Evolutionary conservation across 2,888 invertebrate species (phyloP).

Genomic region (Catonia carolina): DNA sequence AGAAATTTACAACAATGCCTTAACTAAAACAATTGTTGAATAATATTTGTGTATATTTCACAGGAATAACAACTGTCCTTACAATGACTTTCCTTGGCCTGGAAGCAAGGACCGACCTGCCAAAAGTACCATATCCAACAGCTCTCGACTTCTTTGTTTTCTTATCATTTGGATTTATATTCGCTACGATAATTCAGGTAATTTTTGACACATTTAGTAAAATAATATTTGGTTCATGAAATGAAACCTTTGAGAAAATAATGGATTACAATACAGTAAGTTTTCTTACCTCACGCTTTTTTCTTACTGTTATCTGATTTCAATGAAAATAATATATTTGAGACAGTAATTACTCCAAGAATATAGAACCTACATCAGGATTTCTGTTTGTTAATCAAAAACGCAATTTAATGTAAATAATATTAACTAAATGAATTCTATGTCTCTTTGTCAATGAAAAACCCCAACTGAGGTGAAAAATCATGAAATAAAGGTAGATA

Average conservation of each 20-base stretch:
- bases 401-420: too few species aligned
- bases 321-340: too few species aligned
- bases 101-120: slow-evolving; percentile 71
- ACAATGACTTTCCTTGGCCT: slow-evolving; percentile 79
- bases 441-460: too few species aligned
- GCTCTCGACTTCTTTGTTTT: slow-evolving; percentile 79
- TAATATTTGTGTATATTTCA: slow-evolving; percentile 28
- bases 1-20: too few species aligned
- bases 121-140: slow-evolving; percentile 81
- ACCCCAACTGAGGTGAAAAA: too few species aligned
- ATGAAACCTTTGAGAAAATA: background rate
- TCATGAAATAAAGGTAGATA: too few species aligned
- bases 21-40: too few species aligned
- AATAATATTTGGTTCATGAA: background rate
- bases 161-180: slow-evolving; percentile 70
- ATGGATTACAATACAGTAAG: slow-evolving; percentile 22
- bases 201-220: slow-evolving; percentile 18
- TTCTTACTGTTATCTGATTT: slow-evolving; percentile 7
- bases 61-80: slow-evolving; percentile 74
- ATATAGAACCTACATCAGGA: too few species aligned
- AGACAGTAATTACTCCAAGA: too few species aligned
- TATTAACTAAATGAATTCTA: too few species aligned
- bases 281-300: slow-evolving; percentile 16
- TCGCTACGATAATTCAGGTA: slow-evolving; percentile 70
- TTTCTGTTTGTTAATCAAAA: too few species aligned